These are phyloP conservation scores for Catharus bicknelli DNA, from an alignment of 2,113 vertebrate species.

Conservation along the genomic window DNA sequence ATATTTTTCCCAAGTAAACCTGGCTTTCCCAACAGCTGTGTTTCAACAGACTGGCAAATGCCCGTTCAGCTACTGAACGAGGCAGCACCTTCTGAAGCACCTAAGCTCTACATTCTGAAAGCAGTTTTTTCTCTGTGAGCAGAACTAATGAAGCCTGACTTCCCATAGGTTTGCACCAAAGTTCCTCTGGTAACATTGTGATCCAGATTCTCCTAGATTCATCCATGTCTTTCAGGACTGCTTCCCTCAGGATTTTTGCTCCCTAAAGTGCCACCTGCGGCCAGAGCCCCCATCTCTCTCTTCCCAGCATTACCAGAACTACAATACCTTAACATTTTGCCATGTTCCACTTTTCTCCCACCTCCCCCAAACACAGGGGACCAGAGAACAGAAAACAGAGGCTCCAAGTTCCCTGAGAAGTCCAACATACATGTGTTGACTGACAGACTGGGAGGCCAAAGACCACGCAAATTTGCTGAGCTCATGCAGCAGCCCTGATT, in stretches of 20 bases:
- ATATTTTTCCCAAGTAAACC: not conserved
- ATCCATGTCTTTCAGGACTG: not conserved
- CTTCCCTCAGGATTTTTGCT: not conserved
- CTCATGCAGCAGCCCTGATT: not conserved
- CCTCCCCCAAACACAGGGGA: not conserved
- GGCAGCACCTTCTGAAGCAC: not conserved
- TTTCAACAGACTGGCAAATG: not conserved
- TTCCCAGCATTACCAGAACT: not conserved
- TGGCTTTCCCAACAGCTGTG: not conserved
- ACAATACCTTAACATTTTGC: not conserved
- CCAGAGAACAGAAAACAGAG: not conserved
- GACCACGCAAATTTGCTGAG: not conserved
- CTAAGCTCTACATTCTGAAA: not conserved
- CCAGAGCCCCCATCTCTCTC: not conserved
- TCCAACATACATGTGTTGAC: rapidly evolving
- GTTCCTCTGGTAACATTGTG: not conserved
- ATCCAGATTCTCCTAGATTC: not conserved
- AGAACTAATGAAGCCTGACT: not conserved
- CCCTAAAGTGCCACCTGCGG: rapidly evolving
- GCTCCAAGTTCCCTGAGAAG: not conserved
- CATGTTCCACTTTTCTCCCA: not conserved
- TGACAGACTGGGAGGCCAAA: not conserved
- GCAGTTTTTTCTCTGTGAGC: not conserved
- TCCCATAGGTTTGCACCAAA: not conserved
- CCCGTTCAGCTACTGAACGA: not conserved